Conservation (phyloP, 1,140 invertebrate genomes). For the Drosophila elegans region DNA sequence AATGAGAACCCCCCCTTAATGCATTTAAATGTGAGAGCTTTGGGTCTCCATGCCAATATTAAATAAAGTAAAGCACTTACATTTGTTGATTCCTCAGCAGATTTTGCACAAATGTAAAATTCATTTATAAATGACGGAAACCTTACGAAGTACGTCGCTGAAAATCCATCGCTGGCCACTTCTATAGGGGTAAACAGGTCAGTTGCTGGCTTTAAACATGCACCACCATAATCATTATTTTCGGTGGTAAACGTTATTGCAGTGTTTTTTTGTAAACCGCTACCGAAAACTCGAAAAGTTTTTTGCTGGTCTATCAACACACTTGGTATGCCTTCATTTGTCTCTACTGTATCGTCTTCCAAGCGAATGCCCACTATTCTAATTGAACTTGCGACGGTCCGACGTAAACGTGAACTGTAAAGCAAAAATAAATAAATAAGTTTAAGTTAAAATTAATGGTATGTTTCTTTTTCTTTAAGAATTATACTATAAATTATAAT, state of each 20-base stretch:
- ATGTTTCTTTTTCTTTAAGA: no score
- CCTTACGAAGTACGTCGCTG: slow-evolving; percentile 87
- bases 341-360: slow-evolving; percentile 87
- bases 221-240: slow-evolving; percentile 85
- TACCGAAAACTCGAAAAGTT: slow-evolving; percentile 91
- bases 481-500: no score
- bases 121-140: slow-evolving; percentile 86
- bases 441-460: background rate
- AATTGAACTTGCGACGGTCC: background rate
- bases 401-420: slow-evolving; percentile 2
- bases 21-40: no score
- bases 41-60: no score
- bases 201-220: slow-evolving; percentile 86
- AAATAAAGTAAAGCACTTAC: slow-evolving; percentile 25
- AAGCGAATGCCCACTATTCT: slow-evolving; percentile 87
- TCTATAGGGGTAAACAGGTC: slow-evolving; percentile 85
- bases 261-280: slow-evolving; percentile 88
- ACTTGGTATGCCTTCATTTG: slow-evolving; percentile 88
- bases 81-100: slow-evolving; percentile 67
- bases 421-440: slow-evolving; percentile 1
- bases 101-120: slow-evolving; percentile 90
- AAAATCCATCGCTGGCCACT: slow-evolving; percentile 85
- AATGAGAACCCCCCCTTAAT: no score
- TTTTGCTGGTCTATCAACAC: slow-evolving; percentile 87
- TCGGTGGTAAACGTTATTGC: slow-evolving; percentile 90